Conservation (phyloP, 2,797 vertebrate genomes). For the Erpetoichthys calabaricus region DNA sequence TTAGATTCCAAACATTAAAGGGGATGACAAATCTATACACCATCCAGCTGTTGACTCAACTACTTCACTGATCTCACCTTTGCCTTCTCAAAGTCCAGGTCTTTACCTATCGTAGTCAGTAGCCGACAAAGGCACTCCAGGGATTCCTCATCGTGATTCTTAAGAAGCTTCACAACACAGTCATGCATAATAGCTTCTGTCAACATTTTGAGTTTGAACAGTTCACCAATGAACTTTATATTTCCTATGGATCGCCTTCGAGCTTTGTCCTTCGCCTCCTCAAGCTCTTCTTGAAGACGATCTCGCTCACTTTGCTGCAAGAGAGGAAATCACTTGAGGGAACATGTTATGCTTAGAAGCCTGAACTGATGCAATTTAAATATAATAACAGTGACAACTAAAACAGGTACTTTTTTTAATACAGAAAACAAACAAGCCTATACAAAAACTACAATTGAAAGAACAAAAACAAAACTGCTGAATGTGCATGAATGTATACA, state of each 20-base stretch:
- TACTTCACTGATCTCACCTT: slow-evolving; percentile 54
- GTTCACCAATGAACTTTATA: slow-evolving; percentile 92
- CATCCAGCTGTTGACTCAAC: background rate
- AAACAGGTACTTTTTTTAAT: too few relatives aligned
- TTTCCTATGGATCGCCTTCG: slow-evolving; percentile 87
- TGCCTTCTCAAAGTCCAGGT: slow-evolving; percentile 93
- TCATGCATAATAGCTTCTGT: slow-evolving; percentile 97
- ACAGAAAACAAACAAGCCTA: too few relatives aligned
- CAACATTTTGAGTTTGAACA: slow-evolving; percentile 95
- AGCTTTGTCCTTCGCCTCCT: slow-evolving; percentile 87
- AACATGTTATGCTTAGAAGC: too few relatives aligned
- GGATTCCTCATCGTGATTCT: slow-evolving; percentile 89
- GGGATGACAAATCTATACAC: too few relatives aligned
- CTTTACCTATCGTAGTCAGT: slow-evolving; percentile 91
- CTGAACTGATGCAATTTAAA: too few relatives aligned
- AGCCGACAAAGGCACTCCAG: slow-evolving; percentile 89
- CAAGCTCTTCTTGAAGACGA: slow-evolving; percentile 75
- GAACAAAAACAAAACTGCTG: too few relatives aligned
- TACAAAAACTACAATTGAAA: too few relatives aligned
- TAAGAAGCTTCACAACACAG: slow-evolving; percentile 90
- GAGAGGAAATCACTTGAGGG: background rate
- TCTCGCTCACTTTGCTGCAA: slow-evolving; percentile 71
- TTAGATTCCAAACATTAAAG: too few relatives aligned
- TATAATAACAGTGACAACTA: too few relatives aligned
- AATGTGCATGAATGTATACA: too few relatives aligned